Evolutionary conservation across 2,888 invertebrate genomes (phyloP), one percentile per base, ranked within the genome.

Genomic region (Drosophila helvetica): DNA sequence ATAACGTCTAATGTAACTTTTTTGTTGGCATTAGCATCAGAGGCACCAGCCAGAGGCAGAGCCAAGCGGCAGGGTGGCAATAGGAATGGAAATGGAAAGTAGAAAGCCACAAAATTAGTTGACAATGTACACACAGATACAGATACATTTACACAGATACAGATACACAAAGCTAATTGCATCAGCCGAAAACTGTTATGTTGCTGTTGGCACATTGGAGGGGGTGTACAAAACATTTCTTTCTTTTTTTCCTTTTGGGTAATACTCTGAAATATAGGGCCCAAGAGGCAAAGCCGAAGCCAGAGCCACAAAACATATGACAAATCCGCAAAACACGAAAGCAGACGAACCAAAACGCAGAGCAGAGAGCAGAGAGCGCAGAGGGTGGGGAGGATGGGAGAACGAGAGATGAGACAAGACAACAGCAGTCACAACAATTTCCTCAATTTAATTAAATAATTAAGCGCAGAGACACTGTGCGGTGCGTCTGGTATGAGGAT

Each of bases 391-490:
- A 15, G 38, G 15, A 12, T 33, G 6, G 7, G 15, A 38, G 15
- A 15, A 33, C 33, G n/a, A 48, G 42, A 59, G 56, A 51, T 22
- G 47, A 55, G 57, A 65, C 50, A 57, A 48, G 22, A 45, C 69
- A 59, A 56, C 47, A 42, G 45, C 72, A 61, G 61, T 52, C 60
- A 67, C 58, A 67, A 74, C 72, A 69, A 66, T 74, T 65, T 82
- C 53, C 78, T 74, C 78, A 80, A 83, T 80, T 81, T 72, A 86
- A 86, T 86, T 80, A 80, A 86, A 80, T 75, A 86, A 83, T 86
- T 76, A 79, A 81, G 76, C 63, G 66, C 79, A 58, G 38, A 38
- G 38, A 74, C 64, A 66, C 53, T 18, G 60, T 64, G 38, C 33
- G 33, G 12, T n/a, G n/a, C n/a, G 38, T 38, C 38, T 15, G 38